Evolutionary conservation across 2,888 invertebrate species (phyloP).

Genomic region (Drosophila kokeensis): DNA sequence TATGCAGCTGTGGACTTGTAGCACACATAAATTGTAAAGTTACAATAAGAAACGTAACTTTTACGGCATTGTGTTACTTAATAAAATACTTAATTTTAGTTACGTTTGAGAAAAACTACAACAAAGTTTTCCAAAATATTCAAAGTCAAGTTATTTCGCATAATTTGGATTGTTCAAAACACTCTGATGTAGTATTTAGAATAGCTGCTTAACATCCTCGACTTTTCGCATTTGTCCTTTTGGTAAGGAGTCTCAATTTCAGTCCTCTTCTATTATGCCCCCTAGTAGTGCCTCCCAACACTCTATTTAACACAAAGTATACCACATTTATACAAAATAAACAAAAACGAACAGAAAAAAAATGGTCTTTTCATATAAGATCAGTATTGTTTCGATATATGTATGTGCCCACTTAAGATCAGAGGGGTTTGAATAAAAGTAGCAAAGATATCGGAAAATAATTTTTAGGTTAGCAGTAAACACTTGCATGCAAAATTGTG

Average conservation of each 20-base stretch:
- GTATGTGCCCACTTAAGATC: background rate
- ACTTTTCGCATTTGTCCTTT: background rate
- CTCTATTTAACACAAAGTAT: background rate
- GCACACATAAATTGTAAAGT: background rate
- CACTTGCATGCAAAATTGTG: background rate
- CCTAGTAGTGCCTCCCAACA: too few species aligned
- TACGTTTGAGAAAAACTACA: background rate
- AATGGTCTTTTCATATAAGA: background rate
- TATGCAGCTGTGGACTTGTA: background rate
- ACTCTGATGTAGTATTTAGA: background rate
- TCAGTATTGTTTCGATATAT: background rate
- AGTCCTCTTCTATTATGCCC: background rate
- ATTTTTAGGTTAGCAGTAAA: background rate
- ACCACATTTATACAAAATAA: background rate
- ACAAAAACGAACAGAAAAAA: background rate
- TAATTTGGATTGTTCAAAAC: background rate
- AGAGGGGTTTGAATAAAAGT: background rate
- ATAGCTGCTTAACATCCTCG: background rate
- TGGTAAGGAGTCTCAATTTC: background rate
- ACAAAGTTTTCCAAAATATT: background rate
- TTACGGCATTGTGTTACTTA: background rate
- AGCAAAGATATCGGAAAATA: background rate
- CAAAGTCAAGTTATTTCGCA: background rate
- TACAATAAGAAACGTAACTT: background rate
- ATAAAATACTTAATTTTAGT: background rate